Evolutionary conservation across 1,140 invertebrate species (phyloP).

Genomic region (Caenorhabditis briggsae): DNA sequence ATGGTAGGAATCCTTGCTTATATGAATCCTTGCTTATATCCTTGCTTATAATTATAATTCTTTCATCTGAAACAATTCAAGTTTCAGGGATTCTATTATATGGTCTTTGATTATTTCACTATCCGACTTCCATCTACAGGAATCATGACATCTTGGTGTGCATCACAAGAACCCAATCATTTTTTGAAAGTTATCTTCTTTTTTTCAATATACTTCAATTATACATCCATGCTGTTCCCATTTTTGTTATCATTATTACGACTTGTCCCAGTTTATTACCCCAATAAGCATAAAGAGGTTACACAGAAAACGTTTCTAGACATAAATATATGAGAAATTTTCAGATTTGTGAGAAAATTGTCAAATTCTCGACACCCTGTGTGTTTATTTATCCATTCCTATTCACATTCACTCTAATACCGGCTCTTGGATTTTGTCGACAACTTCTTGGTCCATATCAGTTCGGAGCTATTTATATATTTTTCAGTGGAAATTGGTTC

Average conservation of each 20-base stretch:
- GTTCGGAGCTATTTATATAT: slow-evolving; percentile 4
- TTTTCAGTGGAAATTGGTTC: slow-evolving; percentile 8
- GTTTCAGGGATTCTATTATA: background rate
- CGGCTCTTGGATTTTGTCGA: slow-evolving; percentile 10
- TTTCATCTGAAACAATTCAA: background rate
- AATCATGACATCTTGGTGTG: slow-evolving; percentile 22
- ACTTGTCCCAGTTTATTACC: background rate
- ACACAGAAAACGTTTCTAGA: background rate
- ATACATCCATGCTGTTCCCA: background rate
- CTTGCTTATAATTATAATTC: too few species aligned
- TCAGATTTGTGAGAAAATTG: background rate
- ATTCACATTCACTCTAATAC: slow-evolving; percentile 2
- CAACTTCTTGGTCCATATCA: background rate
- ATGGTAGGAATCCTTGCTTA: background rate
- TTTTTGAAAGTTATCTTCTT: slow-evolving; percentile 25
- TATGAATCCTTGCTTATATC: too few species aligned
- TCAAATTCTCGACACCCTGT: background rate
- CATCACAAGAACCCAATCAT: slow-evolving; percentile 19
- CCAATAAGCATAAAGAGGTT: background rate
- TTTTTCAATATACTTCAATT: slow-evolving; percentile 14
- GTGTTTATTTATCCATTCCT: background rate
- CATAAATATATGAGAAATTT: background rate
- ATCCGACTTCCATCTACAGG: background rate
- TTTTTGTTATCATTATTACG: background rate
- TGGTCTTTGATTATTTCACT: slow-evolving; percentile 4